These are phyloP conservation scores for Petaurus breviceps DNA, from an alignment of 2,113 vertebrate species.

Conservation along the genomic window DNA sequence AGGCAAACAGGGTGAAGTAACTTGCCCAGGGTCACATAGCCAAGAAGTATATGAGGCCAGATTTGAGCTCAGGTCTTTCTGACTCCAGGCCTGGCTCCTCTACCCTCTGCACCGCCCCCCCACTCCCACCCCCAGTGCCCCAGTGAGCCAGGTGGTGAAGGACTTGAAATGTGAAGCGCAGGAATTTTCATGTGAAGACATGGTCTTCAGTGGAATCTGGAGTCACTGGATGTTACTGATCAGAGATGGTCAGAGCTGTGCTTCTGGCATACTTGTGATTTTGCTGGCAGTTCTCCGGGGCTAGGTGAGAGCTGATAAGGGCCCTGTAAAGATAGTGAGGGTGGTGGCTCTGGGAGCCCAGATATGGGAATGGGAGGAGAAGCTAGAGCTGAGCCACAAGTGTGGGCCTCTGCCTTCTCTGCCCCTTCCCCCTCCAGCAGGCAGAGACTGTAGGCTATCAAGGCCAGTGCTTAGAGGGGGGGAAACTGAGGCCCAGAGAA, in stretches of 20 bases:
- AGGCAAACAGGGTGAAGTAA: background rate
- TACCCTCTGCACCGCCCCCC: background rate
- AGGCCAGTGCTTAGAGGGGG: background rate
- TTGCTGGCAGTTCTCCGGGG: background rate
- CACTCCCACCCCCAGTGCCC: background rate
- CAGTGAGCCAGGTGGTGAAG: background rate
- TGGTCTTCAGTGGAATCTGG: background rate
- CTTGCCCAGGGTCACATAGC: background rate
- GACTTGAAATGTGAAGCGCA: background rate
- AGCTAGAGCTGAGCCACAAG: background rate
- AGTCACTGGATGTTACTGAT: background rate
- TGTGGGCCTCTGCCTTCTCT: background rate
- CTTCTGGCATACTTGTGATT: background rate
- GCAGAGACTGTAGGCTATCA: background rate
- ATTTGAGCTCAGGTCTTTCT: too few relatives aligned
- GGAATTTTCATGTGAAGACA: background rate
- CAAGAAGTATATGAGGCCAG: background rate
- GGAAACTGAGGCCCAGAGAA: background rate
- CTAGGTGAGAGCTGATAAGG: background rate
- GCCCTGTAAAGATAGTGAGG: too few relatives aligned
- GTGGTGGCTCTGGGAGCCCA: too few relatives aligned
- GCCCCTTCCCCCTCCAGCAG: background rate
- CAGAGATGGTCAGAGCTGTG: background rate
- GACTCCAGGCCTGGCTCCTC: background rate
- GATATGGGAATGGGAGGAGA: background rate